phyloP scores from a whole-genome alignment of 1,140 invertebrate genomes.

The Tetranychus urticae region DNA sequence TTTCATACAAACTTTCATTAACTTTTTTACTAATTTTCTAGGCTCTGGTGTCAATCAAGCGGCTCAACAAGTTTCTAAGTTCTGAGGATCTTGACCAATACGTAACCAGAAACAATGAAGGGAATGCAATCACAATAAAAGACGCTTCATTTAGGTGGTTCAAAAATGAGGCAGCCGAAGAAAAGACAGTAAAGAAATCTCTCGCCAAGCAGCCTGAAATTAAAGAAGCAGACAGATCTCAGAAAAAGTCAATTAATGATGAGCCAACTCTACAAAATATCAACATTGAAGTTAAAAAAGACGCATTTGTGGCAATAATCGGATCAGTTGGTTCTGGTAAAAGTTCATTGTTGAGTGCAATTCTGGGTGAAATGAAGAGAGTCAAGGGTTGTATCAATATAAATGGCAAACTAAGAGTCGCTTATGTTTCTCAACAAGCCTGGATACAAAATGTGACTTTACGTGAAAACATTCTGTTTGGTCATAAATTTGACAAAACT shows the following conservation, averaged over 20 bases:
- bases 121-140: conserved; percentile 3
- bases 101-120: conserved; percentile 1
- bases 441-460: conserved; percentile 33
- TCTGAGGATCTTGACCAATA: conserved; percentile 29
- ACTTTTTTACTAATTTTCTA: not conserved
- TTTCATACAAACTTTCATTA: not conserved
- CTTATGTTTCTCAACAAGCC: conserved; percentile 29
- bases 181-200: not conserved
- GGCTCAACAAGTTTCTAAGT: conserved; percentile 74
- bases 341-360: conserved; percentile 23
- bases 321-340: conserved; percentile 28
- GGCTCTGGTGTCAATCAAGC: conserved; percentile 47
- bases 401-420: conserved; percentile 14
- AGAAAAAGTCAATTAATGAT: not conserved
- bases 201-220: too few relatives aligned
- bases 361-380: conserved; percentile 24
- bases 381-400: conserved; percentile 13
- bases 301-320: conserved; percentile 24
- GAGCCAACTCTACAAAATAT: conserved; percentile 7
- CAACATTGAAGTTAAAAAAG: conserved; percentile 10
- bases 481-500: conserved; percentile 20
- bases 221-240: not conserved
- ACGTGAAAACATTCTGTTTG: conserved; percentile 32
- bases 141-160: conserved; percentile 2
- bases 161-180: not conserved